Conservation (phyloP, 2,113 vertebrate genomes). For the Laticauda colubrina region DNA sequence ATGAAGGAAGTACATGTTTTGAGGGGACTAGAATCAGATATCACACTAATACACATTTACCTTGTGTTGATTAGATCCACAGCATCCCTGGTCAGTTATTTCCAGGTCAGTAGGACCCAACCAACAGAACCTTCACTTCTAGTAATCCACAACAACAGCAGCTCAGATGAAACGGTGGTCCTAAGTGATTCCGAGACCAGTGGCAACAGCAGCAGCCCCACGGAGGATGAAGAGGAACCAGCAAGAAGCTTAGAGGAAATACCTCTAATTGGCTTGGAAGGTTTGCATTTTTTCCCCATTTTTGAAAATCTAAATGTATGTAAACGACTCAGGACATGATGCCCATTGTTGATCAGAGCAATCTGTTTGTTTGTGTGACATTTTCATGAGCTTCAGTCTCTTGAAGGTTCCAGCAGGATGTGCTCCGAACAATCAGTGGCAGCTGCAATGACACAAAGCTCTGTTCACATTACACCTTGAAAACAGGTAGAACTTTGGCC, state of each 20-base stretch:
- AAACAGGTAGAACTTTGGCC: neutral
- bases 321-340: neutral
- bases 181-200: constrained; percentile 70
- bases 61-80: constrained; percentile 48
- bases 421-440: neutral
- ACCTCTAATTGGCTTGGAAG: constrained; percentile 12
- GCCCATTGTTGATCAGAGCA: neutral
- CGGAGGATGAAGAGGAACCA: constrained; percentile 1
- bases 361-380: neutral
- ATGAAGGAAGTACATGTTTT: neutral
- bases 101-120: constrained; percentile 75
- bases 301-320: neutral
- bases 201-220: constrained; percentile 38
- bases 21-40: neutral
- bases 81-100: constrained; percentile 72
- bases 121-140: neutral
- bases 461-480: neutral
- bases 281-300: constrained; percentile 42
- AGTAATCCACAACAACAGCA: constrained; percentile 53
- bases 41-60: neutral
- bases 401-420: neutral
- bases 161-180: constrained; percentile 66
- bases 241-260: constrained; percentile 7
- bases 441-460: neutral
- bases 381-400: neutral